Evolutionary conservation across 2,888 invertebrate genomes (phyloP), one percentile per base, ranked within the genome.

Genomic region (Odontothrips loti): DNA sequence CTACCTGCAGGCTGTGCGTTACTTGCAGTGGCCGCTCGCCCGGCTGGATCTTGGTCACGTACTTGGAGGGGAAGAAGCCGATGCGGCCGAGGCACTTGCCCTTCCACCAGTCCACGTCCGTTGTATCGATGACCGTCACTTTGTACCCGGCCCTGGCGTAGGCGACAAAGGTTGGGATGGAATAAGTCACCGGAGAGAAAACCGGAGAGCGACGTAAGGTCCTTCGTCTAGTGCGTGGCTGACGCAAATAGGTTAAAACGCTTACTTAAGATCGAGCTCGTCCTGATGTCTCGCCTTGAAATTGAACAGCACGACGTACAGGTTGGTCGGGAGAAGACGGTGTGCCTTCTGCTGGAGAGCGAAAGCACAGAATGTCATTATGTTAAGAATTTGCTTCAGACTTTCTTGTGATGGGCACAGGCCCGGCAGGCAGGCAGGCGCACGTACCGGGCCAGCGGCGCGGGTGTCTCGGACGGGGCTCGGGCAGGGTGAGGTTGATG

Each of bases 21-120:
- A 97, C 97, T 89, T 97, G 97, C 82, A 97, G 89, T 0, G 97
- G 95, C 85, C 94, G 92, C 86, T 98, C 97, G 10, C 96, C 96
- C 75, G 96, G 93, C 86, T 95, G 94, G 82, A 98, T 89, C 85
- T 95, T 94, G 82, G 96, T 95, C 84, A 97, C 97, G 86, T 98
- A 98, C 86, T 96, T 96, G 47, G 97, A 96, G 8, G 98, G 98
- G 86, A 98, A 97, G 88, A 94, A 97, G 17, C 98, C 98, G 80
- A 94, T 91, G 85, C 94, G 92, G 47, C 97, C 97, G 83, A 96
- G 90, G 86, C 96, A 96, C 87, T 96, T 97, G 79, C 97, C 98
- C 89, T 96, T 96, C 97, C 97, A 98, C 98, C 97, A 98, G 86
- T 97, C 97, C 17, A 95, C 94, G 88, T 98, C 97, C 0, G 96